A percentile compares a stretch with the other conserved stretches of the same genome.
Conservation (phyloP, 2,888 invertebrate genomes). For the Parelbella ahira region DNA sequence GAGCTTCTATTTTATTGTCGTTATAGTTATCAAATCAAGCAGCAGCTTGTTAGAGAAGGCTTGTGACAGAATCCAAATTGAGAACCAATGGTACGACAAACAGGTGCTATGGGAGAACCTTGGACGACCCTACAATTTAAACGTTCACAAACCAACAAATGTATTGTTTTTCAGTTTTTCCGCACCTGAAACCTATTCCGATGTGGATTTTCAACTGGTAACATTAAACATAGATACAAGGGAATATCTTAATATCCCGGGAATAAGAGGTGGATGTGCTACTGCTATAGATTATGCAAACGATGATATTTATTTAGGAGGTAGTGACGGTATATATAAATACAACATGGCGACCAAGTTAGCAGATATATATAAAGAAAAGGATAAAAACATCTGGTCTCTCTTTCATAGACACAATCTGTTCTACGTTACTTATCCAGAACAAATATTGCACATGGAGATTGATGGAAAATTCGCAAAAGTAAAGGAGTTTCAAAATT, state of each 20-base stretch:
- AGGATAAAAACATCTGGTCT: slow-evolving; percentile 54
- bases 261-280: slow-evolving; percentile 54
- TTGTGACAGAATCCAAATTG: slow-evolving; percentile 48
- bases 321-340: slow-evolving; percentile 59
- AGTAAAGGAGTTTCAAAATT: slow-evolving; percentile 51
- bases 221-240: slow-evolving; percentile 44
- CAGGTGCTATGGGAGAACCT: slow-evolving; percentile 43
- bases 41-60: slow-evolving; percentile 30
- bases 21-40: slow-evolving; percentile 2
- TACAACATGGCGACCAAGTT: slow-evolving; percentile 51
- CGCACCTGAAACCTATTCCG: slow-evolving; percentile 44
- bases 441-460: slow-evolving; percentile 52
- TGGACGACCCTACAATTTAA: slow-evolving; percentile 51
- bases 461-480: slow-evolving; percentile 48
- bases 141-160: slow-evolving; percentile 47
- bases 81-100: slow-evolving; percentile 47
- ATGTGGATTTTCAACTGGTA: slow-evolving; percentile 54
- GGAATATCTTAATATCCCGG: slow-evolving; percentile 46
- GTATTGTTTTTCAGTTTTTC: slow-evolving; percentile 54
- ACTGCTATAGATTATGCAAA: slow-evolving; percentile 49
- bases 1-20: not conserved
- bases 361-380: slow-evolving; percentile 52
- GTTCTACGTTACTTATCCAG: slow-evolving; percentile 59
- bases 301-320: slow-evolving; percentile 56
- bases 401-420: slow-evolving; percentile 49